Evolutionary conservation across 2,113 vertebrate genomes (phyloP), one percentile per base, ranked within the genome.

Genomic region (Pontoporia blainvillei): DNA sequence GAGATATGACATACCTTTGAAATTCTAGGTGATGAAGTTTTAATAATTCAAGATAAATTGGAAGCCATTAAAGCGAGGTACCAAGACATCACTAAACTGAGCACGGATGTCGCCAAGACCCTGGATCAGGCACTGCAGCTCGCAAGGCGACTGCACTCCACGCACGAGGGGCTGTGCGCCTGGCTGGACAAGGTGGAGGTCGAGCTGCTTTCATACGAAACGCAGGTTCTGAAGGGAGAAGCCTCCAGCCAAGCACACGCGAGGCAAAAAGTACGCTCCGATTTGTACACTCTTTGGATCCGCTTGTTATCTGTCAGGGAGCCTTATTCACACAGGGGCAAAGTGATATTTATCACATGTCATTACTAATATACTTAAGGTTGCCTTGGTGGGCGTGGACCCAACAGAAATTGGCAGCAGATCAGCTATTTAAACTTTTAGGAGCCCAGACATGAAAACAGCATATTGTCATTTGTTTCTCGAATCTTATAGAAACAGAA

Each of bases 1-100:
- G 91, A 94, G 46, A 96, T 96, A 36, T 98, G 96, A 98, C 20
- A n/a, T 93, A 20, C 36, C 31, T 97, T 98, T 98, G 82, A 81
- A 97, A 93, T 97, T 98, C 92, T 97, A 99, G 99, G 99, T 97
- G 99, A 99, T 96, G 99, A 99, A 98, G 99, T 99, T 96, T 97
- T 99, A 91, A 99, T 99, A 84, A 99, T 99, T 98, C 99, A 99
- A 98, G 99, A 99, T 97, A 99, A 99, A 97, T 98, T 99, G 97
- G 99, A 99, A 93, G 99, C 99, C 95, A 99, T 99, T 97, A 99
- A 99, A 99, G 98, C 98, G 0, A 99, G 99, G 92, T 99, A 99
- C 96, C 99, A 98, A 96, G 99, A 99, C 91, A 99, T 99, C 93
- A 99, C 97, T 46, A 98, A 99, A 23, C 96, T 99, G 98, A 99